These are phyloP conservation scores for Hypena proboscidalis DNA, from an alignment of 2,888 invertebrate species.

Conservation along the genomic window DNA sequence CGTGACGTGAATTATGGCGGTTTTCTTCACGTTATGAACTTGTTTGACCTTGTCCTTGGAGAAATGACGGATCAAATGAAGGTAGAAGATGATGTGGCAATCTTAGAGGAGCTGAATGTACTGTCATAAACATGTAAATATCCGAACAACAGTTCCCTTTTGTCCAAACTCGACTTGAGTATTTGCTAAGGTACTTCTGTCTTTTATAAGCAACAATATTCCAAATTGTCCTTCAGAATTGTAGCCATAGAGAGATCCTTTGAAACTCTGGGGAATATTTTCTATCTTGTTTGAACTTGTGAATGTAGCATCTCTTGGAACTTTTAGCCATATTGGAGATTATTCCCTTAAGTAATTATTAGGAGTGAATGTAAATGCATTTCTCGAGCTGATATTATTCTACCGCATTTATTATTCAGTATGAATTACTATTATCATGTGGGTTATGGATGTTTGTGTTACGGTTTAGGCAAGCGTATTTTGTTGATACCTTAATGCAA, in stretches of 20 bases:
- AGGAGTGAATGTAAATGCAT: no score
- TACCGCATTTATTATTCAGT: no score
- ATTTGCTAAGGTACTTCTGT: slow-evolving; percentile 8
- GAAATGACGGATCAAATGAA: slow-evolving; percentile 15
- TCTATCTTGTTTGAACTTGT: no score
- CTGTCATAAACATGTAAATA: slow-evolving; percentile 23
- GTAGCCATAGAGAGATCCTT: slow-evolving; percentile 2
- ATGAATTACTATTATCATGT: no score
- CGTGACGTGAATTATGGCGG: slow-evolving; percentile 18
- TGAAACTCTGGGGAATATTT: no score
- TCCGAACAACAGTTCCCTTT: slow-evolving; percentile 24
- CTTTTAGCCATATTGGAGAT: no score
- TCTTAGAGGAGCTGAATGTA: slow-evolving; percentile 22
- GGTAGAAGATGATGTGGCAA: slow-evolving; percentile 14
- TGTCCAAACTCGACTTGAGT: slow-evolving; percentile 13
- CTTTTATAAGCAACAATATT: slow-evolving; percentile 17
- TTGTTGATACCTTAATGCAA: no score
- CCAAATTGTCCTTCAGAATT: slow-evolving; percentile 6
- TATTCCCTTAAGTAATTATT: no score
- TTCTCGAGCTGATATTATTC: no score
- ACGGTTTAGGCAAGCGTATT: no score
- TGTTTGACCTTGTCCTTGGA: slow-evolving; percentile 13
- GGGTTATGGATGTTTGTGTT: no score
- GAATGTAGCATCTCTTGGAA: no score
- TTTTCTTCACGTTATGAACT: slow-evolving; percentile 13